A percentile compares a stretch with the other conserved stretches of the same genome.
These are phyloP conservation scores for Otis tarda DNA, from an alignment of 2,113 vertebrate genomes.

Conservation along the genomic window DNA sequence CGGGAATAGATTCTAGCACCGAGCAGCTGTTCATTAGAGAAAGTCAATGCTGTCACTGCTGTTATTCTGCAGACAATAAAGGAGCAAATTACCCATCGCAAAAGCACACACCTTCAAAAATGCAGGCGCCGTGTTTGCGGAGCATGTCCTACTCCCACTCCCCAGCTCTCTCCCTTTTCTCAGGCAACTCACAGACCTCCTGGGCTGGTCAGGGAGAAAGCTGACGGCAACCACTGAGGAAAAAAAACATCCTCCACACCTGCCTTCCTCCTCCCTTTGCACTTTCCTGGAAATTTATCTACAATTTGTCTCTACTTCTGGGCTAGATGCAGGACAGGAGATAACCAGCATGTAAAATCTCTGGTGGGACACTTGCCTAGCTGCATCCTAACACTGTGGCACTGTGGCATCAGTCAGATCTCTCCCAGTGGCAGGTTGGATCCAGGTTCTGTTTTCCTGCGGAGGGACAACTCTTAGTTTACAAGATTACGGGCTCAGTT, in stretches of 20 bases:
- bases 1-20: constrained; percentile 44
- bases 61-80: constrained; percentile 66
- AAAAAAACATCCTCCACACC: background rate
- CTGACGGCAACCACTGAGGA: background rate
- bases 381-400: background rate
- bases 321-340: background rate
- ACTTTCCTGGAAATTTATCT: background rate
- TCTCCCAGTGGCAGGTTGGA: background rate
- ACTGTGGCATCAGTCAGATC: background rate
- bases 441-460: background rate
- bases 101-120: constrained; percentile 58
- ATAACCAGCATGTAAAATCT: background rate
- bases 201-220: background rate
- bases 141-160: background rate
- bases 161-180: background rate
- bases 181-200: background rate
- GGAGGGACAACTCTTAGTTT: background rate
- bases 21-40: constrained; percentile 67
- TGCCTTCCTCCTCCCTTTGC: background rate
- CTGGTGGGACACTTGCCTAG: background rate
- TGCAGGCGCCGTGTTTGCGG: background rate
- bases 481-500: background rate
- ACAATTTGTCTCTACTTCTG: background rate
- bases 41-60: constrained; percentile 65
- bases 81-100: constrained; percentile 57